These are phyloP conservation scores for Ambastaia sidthimunki DNA, from an alignment of 2,797 vertebrate species.

Conservation along the genomic window DNA sequence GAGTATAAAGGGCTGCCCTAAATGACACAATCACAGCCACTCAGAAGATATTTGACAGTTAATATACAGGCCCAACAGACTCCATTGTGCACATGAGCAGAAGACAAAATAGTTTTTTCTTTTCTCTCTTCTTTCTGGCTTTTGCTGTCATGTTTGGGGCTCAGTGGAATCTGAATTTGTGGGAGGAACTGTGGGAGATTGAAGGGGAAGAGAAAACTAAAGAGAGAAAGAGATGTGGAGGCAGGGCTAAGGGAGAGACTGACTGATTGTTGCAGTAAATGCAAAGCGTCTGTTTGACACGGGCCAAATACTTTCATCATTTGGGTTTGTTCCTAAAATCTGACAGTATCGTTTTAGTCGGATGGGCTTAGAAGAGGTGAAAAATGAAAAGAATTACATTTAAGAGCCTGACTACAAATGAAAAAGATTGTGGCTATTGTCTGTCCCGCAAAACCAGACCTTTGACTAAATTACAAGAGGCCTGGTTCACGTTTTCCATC, in stretches of 20 bases:
- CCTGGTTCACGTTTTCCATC: no score
- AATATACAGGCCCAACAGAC: conserved; percentile 21
- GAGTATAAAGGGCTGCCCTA: no score
- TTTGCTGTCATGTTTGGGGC: conserved; percentile 13
- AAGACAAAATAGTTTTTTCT: conserved; percentile 6
- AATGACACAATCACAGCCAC: not conserved
- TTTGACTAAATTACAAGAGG: no score
- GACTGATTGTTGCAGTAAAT: conserved; percentile 1
- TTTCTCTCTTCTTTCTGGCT: conserved; percentile 6
- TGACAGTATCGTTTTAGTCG: no score
- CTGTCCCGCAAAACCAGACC: no score
- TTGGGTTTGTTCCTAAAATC: no score
- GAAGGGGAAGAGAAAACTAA: conserved; percentile 1
- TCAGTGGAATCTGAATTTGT: conserved; percentile 21
- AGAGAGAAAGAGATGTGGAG: not conserved
- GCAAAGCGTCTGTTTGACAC: not conserved
- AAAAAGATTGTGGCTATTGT: no score
- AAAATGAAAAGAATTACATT: no score
- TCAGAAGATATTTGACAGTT: not conserved
- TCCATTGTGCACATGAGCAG: conserved; percentile 13
- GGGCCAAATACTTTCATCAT: conserved; percentile 1
- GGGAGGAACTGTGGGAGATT: conserved; percentile 9
- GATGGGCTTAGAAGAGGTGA: no score
- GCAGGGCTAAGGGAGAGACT: not conserved
- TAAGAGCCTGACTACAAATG: no score